Conservation (phyloP, 2,888 invertebrate species). For the Hemaris fuciformis region DNA sequence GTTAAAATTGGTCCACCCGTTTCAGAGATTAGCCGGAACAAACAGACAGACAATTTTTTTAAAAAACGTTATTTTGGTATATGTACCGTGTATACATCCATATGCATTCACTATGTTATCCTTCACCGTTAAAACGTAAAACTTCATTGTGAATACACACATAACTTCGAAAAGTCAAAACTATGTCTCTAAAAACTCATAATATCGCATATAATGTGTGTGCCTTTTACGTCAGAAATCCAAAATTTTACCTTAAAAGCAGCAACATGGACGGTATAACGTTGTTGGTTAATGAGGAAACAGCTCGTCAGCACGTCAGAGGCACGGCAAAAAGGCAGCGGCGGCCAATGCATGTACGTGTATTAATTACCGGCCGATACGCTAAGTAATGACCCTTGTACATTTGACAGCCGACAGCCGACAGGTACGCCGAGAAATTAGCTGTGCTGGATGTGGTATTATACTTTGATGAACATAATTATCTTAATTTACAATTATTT, state of each 20-base stretch:
- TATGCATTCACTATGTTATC: too few relatives aligned
- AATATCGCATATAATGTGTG: too few relatives aligned
- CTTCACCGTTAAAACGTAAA: too few relatives aligned
- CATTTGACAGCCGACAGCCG: slow-evolving; percentile 67
- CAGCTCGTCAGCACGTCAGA: neutral
- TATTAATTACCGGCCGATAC: slow-evolving; percentile 75
- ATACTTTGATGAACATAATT: neutral
- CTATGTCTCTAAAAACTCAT: too few relatives aligned
- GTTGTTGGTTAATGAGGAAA: slow-evolving; percentile 3
- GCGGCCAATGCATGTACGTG: slow-evolving; percentile 30
- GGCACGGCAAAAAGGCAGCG: slow-evolving; percentile 43
- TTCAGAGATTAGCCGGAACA: too few relatives aligned
- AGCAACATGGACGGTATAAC: neutral
- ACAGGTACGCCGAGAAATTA: slow-evolving; percentile 52
- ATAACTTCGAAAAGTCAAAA: too few relatives aligned
- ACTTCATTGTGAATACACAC: too few relatives aligned
- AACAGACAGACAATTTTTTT: too few relatives aligned
- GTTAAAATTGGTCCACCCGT: too few relatives aligned
- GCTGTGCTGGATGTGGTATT: slow-evolving; percentile 23
- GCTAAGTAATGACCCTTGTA: slow-evolving; percentile 81
- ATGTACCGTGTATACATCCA: too few relatives aligned
- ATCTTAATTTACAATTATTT: neutral
- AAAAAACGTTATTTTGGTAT: too few relatives aligned
- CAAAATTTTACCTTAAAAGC: neutral
- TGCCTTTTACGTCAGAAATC: neutral